These are phyloP conservation scores for Gobionotothen gibberifrons DNA, from an alignment of 2,797 vertebrate genomes.

Conservation along the genomic window DNA sequence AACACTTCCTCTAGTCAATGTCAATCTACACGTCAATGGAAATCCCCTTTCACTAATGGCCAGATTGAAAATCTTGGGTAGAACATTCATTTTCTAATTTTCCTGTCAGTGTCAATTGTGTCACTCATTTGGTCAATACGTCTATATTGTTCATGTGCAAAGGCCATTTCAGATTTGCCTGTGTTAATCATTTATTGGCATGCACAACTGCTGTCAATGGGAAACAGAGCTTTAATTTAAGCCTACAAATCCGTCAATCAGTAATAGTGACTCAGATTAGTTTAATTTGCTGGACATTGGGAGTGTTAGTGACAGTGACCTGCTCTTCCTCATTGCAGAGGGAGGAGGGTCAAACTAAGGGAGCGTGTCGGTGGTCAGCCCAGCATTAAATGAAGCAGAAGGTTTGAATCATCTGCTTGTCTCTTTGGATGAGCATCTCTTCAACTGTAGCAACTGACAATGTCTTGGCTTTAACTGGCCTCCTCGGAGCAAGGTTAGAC, in stretches of 20 bases:
- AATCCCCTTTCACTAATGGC: slow-evolving; percentile 65
- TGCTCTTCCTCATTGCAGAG: slow-evolving; percentile 15
- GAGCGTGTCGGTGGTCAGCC: slow-evolving; percentile 32
- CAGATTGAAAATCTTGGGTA: slow-evolving; percentile 55
- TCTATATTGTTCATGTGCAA: slow-evolving; percentile 39
- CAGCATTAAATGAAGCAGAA: slow-evolving; percentile 60
- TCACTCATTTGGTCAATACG: slow-evolving; percentile 66
- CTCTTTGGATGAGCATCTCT: slow-evolving; percentile 53
- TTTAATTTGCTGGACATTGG: slow-evolving; percentile 20
- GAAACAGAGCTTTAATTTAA: slow-evolving; percentile 43
- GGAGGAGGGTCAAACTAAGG: slow-evolving; percentile 31
- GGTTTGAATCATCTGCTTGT: slow-evolving; percentile 62
- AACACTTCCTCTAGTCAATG: slow-evolving; percentile 73
- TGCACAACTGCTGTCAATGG: slow-evolving; percentile 23
- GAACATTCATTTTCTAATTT: slow-evolving; percentile 73
- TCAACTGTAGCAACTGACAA: slow-evolving; percentile 21
- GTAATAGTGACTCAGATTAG: slow-evolving; percentile 21
- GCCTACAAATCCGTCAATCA: slow-evolving; percentile 37
- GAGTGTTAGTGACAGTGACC: slow-evolving; percentile 12
- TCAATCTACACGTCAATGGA: slow-evolving; percentile 68
- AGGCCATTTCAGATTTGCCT: slow-evolving; percentile 24
- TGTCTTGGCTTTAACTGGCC: slow-evolving; percentile 24
- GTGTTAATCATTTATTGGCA: slow-evolving; percentile 42
- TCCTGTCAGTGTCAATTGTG: slow-evolving; percentile 67
- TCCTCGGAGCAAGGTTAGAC: slow-evolving; percentile 40